Evolutionary conservation across 2,113 vertebrate species (phyloP), one percentile per base, ranked within the genome.

Genomic region (Phoxinus phoxinus): DNA sequence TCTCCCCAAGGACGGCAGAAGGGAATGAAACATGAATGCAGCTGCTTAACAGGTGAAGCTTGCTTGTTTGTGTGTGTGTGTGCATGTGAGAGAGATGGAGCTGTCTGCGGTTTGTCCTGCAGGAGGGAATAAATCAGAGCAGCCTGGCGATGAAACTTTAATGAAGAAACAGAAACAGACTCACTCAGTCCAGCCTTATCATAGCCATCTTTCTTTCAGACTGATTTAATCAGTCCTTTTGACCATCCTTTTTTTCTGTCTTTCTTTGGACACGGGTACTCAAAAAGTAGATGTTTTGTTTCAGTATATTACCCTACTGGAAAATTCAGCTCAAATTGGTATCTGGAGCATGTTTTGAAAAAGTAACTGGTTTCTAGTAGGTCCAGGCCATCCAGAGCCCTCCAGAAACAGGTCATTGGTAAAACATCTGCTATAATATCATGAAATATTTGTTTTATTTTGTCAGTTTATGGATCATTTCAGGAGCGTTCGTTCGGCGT

Each of bases 121-220:
- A 86, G 85, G 46, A 86, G 80, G 48, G 74, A 77, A 76, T 87
- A 73, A 85, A 87, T 89, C 74, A 87, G 80, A 81, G 71, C 69
- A 46, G 72, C 30, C 72, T 51, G 32, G 30, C 30, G n/a, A 86
- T 87, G 72, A 79, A 87, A 89, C 48, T 85, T 88, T 85, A 86
- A 88, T 84, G 72, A 81, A 83, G 82, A 81, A 83, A 72, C 83
- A 74, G 77, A 84, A 78, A 77, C 83, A 46, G 73, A 87, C 56
- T 83, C 51, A 65, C 51, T 84, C 77, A 69, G 83, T 83, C 88
- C 56, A 44, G 58, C n/a, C 74, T 71, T 67, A 80, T 84, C 67
- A 85, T 51, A 25, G 53, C 85, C 44, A 41, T 72, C 61, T 27
- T 35, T 69, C 77, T 73, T 27, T 72, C 25, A 7, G 6, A 13